Conservation (phyloP, 2,797 vertebrate species). For the Enteromius radiatus region DNA sequence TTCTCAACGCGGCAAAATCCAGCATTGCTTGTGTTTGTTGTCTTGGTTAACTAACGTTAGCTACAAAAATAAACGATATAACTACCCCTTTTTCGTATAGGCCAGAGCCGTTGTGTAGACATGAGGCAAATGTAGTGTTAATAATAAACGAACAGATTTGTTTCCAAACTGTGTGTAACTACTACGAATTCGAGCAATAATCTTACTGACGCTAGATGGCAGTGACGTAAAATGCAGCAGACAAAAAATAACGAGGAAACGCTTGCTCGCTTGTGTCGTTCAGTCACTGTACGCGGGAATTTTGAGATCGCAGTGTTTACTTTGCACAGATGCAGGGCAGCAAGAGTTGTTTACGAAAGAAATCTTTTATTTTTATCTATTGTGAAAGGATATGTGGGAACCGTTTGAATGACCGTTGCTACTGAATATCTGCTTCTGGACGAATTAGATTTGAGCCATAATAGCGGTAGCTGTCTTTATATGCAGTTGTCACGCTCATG, state of each 20-base stretch:
- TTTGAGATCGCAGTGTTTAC: not conserved
- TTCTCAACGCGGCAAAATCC: not conserved
- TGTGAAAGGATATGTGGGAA: not conserved
- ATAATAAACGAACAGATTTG: not conserved
- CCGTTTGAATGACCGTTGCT: not conserved
- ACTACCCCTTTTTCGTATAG: not conserved
- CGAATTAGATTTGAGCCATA: not conserved
- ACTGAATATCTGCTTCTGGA: not conserved
- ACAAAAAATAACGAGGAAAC: not conserved
- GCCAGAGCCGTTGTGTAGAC: not conserved
- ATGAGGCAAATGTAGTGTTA: not conserved
- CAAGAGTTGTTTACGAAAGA: not conserved
- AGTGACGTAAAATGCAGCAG: not conserved
- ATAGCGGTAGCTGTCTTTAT: not conserved
- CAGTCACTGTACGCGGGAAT: slow-evolving; percentile 21
- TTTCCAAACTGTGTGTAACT: not conserved
- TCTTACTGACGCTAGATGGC: slow-evolving; percentile 31
- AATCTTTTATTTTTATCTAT: not conserved
- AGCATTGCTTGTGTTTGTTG: not conserved
- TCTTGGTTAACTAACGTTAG: not conserved
- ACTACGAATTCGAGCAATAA: not conserved
- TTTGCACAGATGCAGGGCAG: no score
- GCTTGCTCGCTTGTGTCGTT: not conserved
- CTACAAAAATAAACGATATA: not conserved
- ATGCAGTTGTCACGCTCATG: not conserved